Base-by-base conservation (phyloP, 2,113 vertebrate species). In the Myrmecobius fasciatus region DNA sequence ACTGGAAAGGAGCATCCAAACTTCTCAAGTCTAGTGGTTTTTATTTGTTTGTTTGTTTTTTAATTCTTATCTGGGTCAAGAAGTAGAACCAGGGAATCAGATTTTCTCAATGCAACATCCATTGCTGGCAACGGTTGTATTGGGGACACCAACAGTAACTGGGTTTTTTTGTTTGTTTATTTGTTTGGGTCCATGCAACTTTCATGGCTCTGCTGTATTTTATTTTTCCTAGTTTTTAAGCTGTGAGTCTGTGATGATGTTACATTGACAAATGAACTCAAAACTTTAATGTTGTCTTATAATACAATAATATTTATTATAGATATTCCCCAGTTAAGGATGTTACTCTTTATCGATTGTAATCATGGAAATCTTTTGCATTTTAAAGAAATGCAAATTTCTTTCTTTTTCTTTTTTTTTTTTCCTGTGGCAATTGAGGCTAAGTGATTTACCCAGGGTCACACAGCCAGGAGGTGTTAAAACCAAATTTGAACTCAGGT, bases 61-160 rank as follows among this genome's bases (percentile, higher is more conserved):
- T n/a, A 75, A 20, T n/a, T 36, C 56, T 60, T 75, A n/a, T 75
- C 31, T n/a, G 36, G 31, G 4, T 24, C 22, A 8, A 54, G 24
- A 25, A 6, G 53, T 54, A 54, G 53, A 25, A n/a, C n/a, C n/a
- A n/a, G 96, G 97, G 91, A 97, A 97, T 52, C 14, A 7, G 92
- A 0, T 10, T 94, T n/a, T 95, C 95, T 96, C 97, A 97, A 96
- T 98, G 97, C 97, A 97, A 83, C 25, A 96, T 97, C 98, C 97
- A 97, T 83, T 98, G 98, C 97, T 97, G 98, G 98, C 97, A 96
- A 89, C 51, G 91, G 97, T 92, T 95, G 89, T 97, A 97, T 97
- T 95, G 97, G 94, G 97, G 97, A 93, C 90, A 97, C 96, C 96
- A 97, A 96, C 9, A 51, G 49, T 94, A 0, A 1, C 53, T 54